Conservation (phyloP, 64 coral and sea anemone genomes). For the Acropora tenuis region DNA sequence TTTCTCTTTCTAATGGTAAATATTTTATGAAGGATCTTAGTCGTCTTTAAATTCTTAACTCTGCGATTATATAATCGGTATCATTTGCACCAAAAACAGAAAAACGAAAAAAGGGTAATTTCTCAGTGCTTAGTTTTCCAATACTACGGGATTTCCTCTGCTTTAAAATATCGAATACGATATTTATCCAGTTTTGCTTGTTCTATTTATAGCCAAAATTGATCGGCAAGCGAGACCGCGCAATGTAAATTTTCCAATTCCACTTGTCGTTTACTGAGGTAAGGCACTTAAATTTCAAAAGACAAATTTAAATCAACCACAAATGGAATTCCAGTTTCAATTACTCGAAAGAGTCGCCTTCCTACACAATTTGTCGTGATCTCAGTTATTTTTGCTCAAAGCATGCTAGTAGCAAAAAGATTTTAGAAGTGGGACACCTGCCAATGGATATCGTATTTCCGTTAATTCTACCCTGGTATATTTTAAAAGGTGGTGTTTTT, state of each 20-base stretch:
- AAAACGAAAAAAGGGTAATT: no score
- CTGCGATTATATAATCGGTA: no score
- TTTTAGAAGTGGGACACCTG: background rate
- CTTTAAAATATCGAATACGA: background rate
- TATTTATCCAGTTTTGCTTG: background rate
- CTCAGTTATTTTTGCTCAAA: background rate
- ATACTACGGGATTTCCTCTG: background rate
- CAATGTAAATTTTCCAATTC: conserved; percentile 22
- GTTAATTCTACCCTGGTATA: background rate
- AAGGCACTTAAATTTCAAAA: background rate
- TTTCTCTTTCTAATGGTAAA: background rate
- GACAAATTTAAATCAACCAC: background rate
- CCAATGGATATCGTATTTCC: background rate
- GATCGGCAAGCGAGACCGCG: background rate
- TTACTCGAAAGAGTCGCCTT: no score
- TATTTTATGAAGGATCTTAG: background rate
- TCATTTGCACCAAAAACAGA: no score
- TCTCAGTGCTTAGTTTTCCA: background rate
- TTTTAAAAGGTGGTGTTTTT: no score
- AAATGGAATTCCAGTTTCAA: background rate
- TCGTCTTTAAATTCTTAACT: no score
- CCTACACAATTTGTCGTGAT: no score
- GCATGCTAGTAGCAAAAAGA: background rate
- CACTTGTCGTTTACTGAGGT: background rate
- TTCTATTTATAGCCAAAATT: conserved; percentile 15